These are phyloP conservation scores for Potamilus streckersoni DNA, from an alignment of 1,140 invertebrate genomes.

Conservation along the genomic window DNA sequence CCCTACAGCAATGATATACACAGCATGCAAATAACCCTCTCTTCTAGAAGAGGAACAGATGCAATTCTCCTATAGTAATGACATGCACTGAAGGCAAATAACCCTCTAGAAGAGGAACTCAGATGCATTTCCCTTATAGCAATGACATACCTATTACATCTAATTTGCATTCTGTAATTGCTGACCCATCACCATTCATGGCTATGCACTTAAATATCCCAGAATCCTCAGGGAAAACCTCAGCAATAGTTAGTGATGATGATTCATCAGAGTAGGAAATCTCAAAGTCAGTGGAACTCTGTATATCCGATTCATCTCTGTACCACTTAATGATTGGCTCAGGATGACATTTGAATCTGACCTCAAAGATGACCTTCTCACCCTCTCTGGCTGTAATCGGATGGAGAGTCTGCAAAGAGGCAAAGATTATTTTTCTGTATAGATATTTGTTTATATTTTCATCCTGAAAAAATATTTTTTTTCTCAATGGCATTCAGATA, in stretches of 20 bases:
- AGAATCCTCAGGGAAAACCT: slow-evolving; percentile 94
- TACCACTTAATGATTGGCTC: slow-evolving; percentile 80
- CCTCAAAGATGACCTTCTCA: slow-evolving; percentile 78
- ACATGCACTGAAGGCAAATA: no score
- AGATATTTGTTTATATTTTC: no score
- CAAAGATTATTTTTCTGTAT: no score
- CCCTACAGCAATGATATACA: no score
- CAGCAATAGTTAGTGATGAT: slow-evolving; percentile 85
- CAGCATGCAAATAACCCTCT: no score
- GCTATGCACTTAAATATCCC: slow-evolving; percentile 95
- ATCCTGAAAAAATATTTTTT: no score
- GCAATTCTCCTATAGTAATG: no score
- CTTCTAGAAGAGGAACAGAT: no score
- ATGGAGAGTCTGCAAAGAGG: no score
- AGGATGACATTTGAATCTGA: slow-evolving; percentile 80
- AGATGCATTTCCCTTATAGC: no score
- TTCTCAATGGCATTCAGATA: no score
- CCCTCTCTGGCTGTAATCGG: slow-evolving; percentile 76
- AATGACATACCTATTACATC: slow-evolving; percentile 57
- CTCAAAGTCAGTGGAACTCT: slow-evolving; percentile 58
- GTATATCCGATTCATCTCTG: slow-evolving; percentile 74
- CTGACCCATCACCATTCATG: slow-evolving; percentile 88
- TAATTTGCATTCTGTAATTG: slow-evolving; percentile 63
- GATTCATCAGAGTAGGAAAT: slow-evolving; percentile 56
- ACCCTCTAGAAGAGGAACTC: no score